phyloP scores from a whole-genome alignment of 2,888 invertebrate genomes.

The Ptilodon capucinus region DNA sequence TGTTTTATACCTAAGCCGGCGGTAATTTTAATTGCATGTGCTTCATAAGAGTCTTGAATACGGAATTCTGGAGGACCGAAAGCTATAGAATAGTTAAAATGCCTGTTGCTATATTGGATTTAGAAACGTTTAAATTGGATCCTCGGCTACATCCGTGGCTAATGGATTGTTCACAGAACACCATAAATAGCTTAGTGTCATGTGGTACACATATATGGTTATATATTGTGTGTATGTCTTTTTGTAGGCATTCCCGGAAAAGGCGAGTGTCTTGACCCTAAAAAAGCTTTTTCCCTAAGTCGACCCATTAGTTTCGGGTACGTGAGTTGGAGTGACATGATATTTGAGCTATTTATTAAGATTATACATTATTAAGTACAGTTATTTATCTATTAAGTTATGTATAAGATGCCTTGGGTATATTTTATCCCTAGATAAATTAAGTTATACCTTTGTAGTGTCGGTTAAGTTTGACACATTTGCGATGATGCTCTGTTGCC shows the following conservation, averaged over 20 bases:
- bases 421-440: background rate
- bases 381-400: too few species aligned
- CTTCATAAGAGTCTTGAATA: background rate
- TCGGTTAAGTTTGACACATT: background rate
- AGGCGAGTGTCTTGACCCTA: background rate
- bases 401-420: background rate
- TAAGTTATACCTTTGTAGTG: too few species aligned
- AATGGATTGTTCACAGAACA: too few species aligned
- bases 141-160: too few species aligned
- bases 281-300: background rate
- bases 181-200: background rate
- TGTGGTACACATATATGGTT: too few species aligned
- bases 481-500: background rate
- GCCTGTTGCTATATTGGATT: background rate
- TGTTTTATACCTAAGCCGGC: slow-evolving; percentile 5
- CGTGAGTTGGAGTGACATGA: background rate
- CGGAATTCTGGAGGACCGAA: background rate
- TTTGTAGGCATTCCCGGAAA: background rate
- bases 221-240: background rate
- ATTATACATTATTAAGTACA: too few species aligned
- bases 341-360: background rate
- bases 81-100: background rate
- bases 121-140: too few species aligned
- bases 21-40: slow-evolving; percentile 4
- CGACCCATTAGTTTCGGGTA: background rate